Evolutionary conservation across 2,797 vertebrate genomes (phyloP).

Genomic region (Chloroceryle inda): DNA sequence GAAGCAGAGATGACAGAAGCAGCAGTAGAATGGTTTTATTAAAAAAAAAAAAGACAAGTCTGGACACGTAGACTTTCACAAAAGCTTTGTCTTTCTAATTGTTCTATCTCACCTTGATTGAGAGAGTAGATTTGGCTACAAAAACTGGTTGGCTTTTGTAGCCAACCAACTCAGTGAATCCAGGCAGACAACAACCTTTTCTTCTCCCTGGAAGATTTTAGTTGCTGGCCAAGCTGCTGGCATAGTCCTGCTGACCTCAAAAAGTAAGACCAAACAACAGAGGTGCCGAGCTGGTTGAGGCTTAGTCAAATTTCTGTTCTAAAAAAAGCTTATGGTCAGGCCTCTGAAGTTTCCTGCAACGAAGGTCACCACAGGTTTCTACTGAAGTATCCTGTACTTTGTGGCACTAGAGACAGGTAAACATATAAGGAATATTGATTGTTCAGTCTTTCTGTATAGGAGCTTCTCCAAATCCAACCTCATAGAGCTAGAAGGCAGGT

Average conservation of each 20-base stretch:
- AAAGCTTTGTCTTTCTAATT: not conserved
- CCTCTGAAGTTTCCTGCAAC: constrained; percentile 4
- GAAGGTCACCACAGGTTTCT: constrained; percentile 35
- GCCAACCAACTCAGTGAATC: not conserved
- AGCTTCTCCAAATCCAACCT: not conserved
- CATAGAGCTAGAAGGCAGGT: not conserved
- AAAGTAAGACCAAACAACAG: not conserved
- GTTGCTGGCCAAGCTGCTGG: not conserved
- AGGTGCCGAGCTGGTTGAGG: not conserved
- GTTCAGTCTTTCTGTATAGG: not conserved
- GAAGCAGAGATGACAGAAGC: not conserved
- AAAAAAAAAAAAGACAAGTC: not conserved
- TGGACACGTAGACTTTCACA: not conserved
- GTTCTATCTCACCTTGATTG: not conserved
- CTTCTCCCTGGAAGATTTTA: not conserved
- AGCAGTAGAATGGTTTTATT: not conserved
- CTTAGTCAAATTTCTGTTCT: constrained; percentile 49
- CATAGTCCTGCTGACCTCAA: not conserved
- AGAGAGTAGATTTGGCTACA: not conserved
- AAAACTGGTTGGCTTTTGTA: not conserved
- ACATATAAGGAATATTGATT: not conserved
- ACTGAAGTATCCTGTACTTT: not conserved
- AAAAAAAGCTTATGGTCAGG: constrained; percentile 13
- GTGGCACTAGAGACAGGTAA: not conserved
- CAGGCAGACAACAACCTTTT: not conserved